Conservation (phyloP, 1,140 invertebrate genomes). For the Bombus waltoni region DNA sequence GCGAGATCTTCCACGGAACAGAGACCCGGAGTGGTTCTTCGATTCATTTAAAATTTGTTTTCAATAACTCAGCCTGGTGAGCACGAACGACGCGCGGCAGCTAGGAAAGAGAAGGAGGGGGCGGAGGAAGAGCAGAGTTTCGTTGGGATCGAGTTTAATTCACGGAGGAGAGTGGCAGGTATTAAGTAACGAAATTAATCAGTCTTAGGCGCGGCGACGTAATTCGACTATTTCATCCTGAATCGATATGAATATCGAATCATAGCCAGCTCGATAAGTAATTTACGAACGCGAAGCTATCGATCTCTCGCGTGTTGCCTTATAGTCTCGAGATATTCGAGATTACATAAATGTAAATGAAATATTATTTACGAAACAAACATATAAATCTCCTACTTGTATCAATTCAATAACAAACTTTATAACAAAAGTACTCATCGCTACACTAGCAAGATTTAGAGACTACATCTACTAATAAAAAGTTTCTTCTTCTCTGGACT, state of each 20-base stretch:
- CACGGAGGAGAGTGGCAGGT: slow-evolving; percentile 10
- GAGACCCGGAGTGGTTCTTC: background rate
- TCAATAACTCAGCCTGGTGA: slow-evolving; percentile 26
- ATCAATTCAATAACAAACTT: no score
- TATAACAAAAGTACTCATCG: no score
- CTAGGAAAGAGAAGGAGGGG: background rate
- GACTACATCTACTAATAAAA: no score
- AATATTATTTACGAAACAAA: background rate
- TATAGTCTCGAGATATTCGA: background rate
- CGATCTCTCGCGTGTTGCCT: background rate
- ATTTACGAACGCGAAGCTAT: slow-evolving; percentile 2
- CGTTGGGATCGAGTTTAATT: slow-evolving; percentile 38
- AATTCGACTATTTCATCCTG: slow-evolving; percentile 19
- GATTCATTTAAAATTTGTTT: slow-evolving; percentile 38
- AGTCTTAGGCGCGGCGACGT: slow-evolving; percentile 23
- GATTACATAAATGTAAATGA: background rate
- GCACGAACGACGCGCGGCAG: background rate
- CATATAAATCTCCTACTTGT: background rate
- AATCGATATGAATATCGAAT: slow-evolving; percentile 37
- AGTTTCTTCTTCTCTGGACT: no score
- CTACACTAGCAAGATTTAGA: no score
- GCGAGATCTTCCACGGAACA: background rate
- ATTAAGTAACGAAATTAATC: slow-evolving; percentile 58
- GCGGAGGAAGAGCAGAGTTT: slow-evolving; percentile 1
- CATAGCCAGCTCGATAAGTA: slow-evolving; percentile 13